Evolutionary conservation across 1,140 invertebrate genomes (phyloP).

Genomic region (Drepana arcuata): DNA sequence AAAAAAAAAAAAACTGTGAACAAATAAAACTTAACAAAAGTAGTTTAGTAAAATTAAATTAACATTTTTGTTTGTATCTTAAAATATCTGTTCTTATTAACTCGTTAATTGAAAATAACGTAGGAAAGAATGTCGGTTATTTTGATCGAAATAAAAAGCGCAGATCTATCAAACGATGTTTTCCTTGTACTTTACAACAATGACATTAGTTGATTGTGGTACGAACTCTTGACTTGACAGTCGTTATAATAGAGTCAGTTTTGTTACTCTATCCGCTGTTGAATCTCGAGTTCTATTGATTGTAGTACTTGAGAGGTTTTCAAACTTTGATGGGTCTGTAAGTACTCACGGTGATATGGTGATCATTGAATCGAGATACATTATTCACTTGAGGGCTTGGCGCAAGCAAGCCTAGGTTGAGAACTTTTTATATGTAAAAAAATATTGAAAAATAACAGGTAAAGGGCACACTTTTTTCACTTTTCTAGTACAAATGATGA

Average conservation of each 20-base stretch:
- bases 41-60: too few relatives aligned
- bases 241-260: constrained; percentile 19
- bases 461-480: too few relatives aligned
- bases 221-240: constrained; percentile 13
- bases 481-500: too few relatives aligned
- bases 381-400: too few relatives aligned
- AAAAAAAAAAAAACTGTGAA: not conserved
- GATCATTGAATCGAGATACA: too few relatives aligned
- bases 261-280: constrained; percentile 11
- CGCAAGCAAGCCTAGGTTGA: too few relatives aligned
- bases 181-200: constrained; percentile 4
- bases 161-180: not conserved
- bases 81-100: too few relatives aligned
- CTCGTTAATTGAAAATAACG: too few relatives aligned
- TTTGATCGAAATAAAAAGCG: not conserved
- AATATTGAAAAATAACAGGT: too few relatives aligned
- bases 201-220: constrained; percentile 11
- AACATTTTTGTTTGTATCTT: not conserved
- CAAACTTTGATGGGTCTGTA: constrained; percentile 8
- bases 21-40: too few relatives aligned
- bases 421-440: too few relatives aligned
- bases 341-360: too few relatives aligned
- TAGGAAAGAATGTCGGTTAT: not conserved
- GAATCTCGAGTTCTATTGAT: constrained; percentile 17
- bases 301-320: constrained; percentile 2